Percentiles rank a stretch among this genome's conserved stretches.
These are phyloP conservation scores for Didymodactylos carnosus DNA, from an alignment of 2,888 invertebrate genomes.

Conservation along the genomic window DNA sequence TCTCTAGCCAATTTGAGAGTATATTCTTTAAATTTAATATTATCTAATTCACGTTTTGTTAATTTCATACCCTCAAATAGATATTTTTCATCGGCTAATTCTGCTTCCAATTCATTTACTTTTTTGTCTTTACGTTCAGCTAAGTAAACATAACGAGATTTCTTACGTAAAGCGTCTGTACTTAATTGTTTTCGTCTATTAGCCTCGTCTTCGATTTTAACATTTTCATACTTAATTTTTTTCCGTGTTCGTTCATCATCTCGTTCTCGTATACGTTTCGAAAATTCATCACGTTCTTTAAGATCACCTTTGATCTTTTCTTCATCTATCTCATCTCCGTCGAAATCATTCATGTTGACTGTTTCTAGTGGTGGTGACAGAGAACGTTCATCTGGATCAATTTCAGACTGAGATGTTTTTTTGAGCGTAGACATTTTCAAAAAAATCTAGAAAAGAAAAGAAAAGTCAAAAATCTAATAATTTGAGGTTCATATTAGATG, in stretches of 20 bases:
- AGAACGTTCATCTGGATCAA: too few species aligned
- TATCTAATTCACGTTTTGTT: constrained; percentile 61
- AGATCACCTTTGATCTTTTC: too few species aligned
- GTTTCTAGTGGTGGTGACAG: too few species aligned
- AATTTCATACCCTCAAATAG: constrained; percentile 58
- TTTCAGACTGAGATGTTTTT: too few species aligned
- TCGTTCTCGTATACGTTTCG: not conserved
- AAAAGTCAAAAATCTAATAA: too few species aligned
- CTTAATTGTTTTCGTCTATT: constrained; percentile 70
- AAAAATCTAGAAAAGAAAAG: too few species aligned
- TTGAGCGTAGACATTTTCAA: too few species aligned
- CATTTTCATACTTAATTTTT: constrained; percentile 17
- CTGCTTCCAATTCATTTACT: constrained; percentile 74
- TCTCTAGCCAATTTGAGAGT: constrained; percentile 72
- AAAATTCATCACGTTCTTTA: constrained; percentile 6
- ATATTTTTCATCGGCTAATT: constrained; percentile 83
- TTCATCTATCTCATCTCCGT: too few species aligned
- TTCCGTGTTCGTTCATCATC: constrained; percentile 11
- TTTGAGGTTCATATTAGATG: too few species aligned
- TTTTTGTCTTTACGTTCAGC: constrained; percentile 90
- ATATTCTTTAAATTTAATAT: constrained; percentile 70
- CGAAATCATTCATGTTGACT: too few species aligned
- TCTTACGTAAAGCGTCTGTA: constrained; percentile 60
- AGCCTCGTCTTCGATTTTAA: constrained; percentile 45
- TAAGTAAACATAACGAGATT: constrained; percentile 76